Base-by-base conservation (phyloP, 2,113 vertebrate genomes). In the Myanophis thanlyinensis region DNA sequence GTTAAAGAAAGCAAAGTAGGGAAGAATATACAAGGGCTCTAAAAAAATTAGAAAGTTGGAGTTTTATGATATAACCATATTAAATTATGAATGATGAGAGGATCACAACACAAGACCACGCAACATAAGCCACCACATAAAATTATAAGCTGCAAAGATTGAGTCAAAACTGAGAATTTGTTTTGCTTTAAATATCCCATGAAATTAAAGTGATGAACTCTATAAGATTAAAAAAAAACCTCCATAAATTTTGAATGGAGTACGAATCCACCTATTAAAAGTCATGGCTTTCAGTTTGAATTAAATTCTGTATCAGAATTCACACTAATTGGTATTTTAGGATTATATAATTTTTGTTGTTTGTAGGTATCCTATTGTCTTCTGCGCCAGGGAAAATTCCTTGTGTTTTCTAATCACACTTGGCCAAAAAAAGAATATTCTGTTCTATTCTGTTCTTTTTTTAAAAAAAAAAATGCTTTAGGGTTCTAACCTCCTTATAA, bases 401-500 rank as follows among this genome's bases (percentile, higher is more conserved):
- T 62, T 62, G 59, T 10, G 27, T 13, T 11, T 11, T 62, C 59
- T 11, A 13, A 62, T 62, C 59, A 62, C 27, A 5, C 59, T n/a
- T 62, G 27, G 11, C 27, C 27, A 62, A 62, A n/a, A 56, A n/a
- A 30, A 62, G 27, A 62, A n/a, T 62, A 62, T 12, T 62, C 59
- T 62, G 27, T 62, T 62, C 59, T 62, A 13, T n/a, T 62, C 4
- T 62, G 13, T 62, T 62, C 54, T 56, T 23, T 56, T 23, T 22
- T 23, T 23, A 54, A 23, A 53, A 52, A 52, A 30, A 27, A 30
- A 1, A 30, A 12, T 4, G 27, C 62, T 15, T 30, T 49, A 56
- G 54, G 35, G 54, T 40, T 62, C 85, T 10, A 94, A 94, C 44
- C 40, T 40, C 35, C 12, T 94, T 93, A 93, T 93, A 20, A 90